Conservation (phyloP, 2,113 vertebrate species). For the Malurus melanocephalus region DNA sequence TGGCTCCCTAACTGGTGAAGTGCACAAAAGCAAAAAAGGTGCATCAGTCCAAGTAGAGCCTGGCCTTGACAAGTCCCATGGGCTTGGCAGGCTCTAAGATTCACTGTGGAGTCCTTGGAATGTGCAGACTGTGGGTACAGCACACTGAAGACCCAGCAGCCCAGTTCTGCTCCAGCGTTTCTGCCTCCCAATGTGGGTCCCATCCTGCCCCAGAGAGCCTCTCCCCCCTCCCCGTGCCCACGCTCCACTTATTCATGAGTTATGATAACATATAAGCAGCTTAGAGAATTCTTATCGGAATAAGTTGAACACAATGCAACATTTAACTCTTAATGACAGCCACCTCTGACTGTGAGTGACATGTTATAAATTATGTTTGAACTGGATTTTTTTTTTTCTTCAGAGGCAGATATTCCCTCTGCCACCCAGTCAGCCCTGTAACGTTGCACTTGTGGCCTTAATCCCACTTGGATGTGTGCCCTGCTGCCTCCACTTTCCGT, state of each 20-base stretch:
- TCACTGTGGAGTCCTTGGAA: neutral
- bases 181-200: neutral
- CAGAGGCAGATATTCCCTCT: slow-evolving; percentile 41
- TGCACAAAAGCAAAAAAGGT: neutral
- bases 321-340: slow-evolving; percentile 66
- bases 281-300: slow-evolving; percentile 64
- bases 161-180: neutral
- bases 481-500: slow-evolving; percentile 64
- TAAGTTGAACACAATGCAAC: slow-evolving; percentile 45
- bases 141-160: neutral
- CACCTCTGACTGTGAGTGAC: slow-evolving; percentile 66
- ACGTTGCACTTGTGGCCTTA: slow-evolving; percentile 72
- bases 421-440: slow-evolving; percentile 68
- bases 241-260: slow-evolving; percentile 9
- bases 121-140: neutral
- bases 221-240: neutral
- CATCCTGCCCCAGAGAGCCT: neutral
- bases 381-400: slow-evolving; percentile 43
- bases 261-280: slow-evolving; percentile 61
- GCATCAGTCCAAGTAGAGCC: neutral
- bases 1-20: neutral
- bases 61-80: neutral
- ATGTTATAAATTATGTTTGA: slow-evolving; percentile 68
- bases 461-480: slow-evolving; percentile 77
- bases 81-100: neutral